Percentiles rank a stretch among this genome's conserved stretches.
Evolutionary conservation across 1,140 invertebrate species (phyloP).

Genomic region (Cydia fagiglandana): DNA sequence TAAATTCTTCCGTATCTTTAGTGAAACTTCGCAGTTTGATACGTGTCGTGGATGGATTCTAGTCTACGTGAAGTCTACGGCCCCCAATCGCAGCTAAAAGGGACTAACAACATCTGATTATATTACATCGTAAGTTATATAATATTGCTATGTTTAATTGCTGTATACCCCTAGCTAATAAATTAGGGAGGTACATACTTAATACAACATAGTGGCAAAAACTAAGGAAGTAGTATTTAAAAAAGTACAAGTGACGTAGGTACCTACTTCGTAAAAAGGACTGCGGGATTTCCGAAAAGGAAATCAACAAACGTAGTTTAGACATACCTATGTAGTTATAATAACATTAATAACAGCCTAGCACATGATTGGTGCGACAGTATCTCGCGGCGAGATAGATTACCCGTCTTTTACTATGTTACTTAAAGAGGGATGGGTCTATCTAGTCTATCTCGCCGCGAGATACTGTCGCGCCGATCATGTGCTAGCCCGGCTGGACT

Average conservation of each 20-base stretch:
- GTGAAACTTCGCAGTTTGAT: neutral
- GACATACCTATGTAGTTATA: neutral
- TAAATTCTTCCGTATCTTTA: neutral
- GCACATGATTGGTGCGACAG: too few species aligned
- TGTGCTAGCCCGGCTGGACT: too few species aligned
- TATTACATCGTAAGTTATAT: neutral
- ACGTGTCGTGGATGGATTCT: too few species aligned
- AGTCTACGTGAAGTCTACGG: too few species aligned
- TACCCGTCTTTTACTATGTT: too few species aligned
- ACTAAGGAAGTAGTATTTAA: neutral
- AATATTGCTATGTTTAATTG: neutral
- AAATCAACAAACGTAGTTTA: neutral
- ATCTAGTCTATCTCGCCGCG: too few species aligned
- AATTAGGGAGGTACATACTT: neutral
- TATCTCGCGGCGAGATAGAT: too few species aligned
- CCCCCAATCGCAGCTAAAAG: too few species aligned
- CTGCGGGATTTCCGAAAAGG: neutral
- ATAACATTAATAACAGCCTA: neutral
- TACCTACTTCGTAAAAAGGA: neutral
- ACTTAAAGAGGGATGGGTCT: too few species aligned
- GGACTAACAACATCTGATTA: too few species aligned
- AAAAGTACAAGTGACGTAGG: neutral
- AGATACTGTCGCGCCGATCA: too few species aligned
- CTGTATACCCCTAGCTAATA: neutral
- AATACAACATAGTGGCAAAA: too few species aligned